Evolutionary conservation across 2,797 vertebrate species (phyloP).

Genomic region (Gobio occitaniae): DNA sequence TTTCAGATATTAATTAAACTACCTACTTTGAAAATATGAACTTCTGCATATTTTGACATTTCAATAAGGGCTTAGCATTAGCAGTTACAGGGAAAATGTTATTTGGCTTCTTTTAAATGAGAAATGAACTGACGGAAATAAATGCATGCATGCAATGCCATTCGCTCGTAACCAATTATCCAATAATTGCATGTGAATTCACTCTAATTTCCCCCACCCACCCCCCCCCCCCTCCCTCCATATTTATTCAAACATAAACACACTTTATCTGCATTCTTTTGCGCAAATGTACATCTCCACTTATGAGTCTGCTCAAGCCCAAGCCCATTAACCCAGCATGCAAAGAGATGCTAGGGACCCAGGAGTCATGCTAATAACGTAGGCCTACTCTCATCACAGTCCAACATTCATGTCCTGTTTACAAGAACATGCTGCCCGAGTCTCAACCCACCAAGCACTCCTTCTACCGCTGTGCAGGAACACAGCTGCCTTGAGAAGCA

Average conservation of each 20-base stretch:
- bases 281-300: background rate
- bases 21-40: background rate
- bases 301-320: background rate
- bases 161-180: background rate
- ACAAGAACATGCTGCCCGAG: slow-evolving; percentile 32
- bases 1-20: background rate
- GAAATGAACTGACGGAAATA: background rate
- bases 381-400: slow-evolving; percentile 15
- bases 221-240: background rate
- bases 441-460: background rate
- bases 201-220: no score
- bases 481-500: background rate
- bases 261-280: background rate
- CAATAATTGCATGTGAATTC: background rate
- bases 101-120: background rate
- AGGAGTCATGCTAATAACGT: slow-evolving; percentile 17
- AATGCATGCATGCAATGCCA: background rate
- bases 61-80: background rate
- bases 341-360: background rate
- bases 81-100: background rate
- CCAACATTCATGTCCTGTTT: slow-evolving; percentile 29
- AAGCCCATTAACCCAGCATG: slow-evolving; percentile 26
- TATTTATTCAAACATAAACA: slow-evolving; percentile 5
- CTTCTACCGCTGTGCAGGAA: background rate
- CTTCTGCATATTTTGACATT: background rate